Percentiles rank a stretch among this genome's conserved stretches.
Conservation (phyloP, 2,888 invertebrate species). For the Seira sanloemensis region DNA sequence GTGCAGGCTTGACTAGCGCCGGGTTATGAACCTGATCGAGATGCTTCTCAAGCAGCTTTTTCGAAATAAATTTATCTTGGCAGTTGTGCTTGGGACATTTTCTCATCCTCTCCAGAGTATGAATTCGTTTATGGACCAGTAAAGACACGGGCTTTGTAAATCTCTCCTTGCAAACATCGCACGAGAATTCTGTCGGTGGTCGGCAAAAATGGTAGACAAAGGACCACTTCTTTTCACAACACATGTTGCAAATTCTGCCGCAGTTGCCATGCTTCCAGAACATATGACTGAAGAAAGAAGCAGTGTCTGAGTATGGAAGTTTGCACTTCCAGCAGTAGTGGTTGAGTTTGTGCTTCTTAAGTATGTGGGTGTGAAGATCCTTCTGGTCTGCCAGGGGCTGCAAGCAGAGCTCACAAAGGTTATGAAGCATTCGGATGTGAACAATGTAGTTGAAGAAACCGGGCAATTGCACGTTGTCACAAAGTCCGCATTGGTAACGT, state of each 20-base stretch:
- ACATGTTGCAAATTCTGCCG: slow-evolving; percentile 88
- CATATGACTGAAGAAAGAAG: slow-evolving; percentile 90
- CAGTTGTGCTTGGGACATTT: slow-evolving; percentile 82
- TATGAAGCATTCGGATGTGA: slow-evolving; percentile 88
- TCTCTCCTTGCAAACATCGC: slow-evolving; percentile 87
- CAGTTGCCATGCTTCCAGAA: slow-evolving; percentile 96
- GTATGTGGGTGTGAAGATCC: slow-evolving; percentile 86
- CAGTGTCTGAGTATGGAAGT: slow-evolving; percentile 90
- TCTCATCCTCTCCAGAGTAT: slow-evolving; percentile 84
- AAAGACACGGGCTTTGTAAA: slow-evolving; percentile 87
- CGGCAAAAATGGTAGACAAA: slow-evolving; percentile 94
- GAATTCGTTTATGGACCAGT: slow-evolving; percentile 89
- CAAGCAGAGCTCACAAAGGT: slow-evolving; percentile 90
- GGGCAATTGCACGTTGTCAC: slow-evolving; percentile 85
- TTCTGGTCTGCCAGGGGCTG: slow-evolving; percentile 88
- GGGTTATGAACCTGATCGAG: slow-evolving; percentile 70
- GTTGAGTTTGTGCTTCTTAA: slow-evolving; percentile 93
- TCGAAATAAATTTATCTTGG: slow-evolving; percentile 87
- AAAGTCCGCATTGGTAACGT: slow-evolving; percentile 84
- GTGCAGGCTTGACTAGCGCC: too few relatives aligned
- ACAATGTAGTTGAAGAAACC: slow-evolving; percentile 93
- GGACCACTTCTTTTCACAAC: slow-evolving; percentile 93
- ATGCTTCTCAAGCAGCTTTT: slow-evolving; percentile 86
- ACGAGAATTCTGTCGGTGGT: slow-evolving; percentile 85
- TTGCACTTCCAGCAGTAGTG: slow-evolving; percentile 92